Conservation (phyloP, 2,888 invertebrate species). For the Amphipyra tragopoginis region DNA sequence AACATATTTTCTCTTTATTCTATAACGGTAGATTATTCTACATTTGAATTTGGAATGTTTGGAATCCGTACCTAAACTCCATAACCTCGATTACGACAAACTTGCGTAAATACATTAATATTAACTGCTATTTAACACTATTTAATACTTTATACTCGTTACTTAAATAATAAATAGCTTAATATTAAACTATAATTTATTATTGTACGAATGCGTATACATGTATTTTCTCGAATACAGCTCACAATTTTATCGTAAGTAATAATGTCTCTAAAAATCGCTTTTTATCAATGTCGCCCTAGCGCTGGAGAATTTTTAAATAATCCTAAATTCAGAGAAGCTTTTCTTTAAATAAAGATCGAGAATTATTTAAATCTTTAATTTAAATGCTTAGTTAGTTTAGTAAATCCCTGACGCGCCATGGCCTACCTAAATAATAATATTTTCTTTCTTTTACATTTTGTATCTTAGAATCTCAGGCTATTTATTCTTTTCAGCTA, state of each 20-base stretch:
- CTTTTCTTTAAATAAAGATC: background rate
- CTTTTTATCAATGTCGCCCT: constrained; percentile 13
- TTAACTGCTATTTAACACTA: constrained; percentile 62
- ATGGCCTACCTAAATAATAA: constrained; percentile 4
- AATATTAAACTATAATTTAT: constrained; percentile 80
- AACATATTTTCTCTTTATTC: constrained; percentile 21
- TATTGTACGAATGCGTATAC: constrained; percentile 90
- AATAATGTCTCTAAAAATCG: constrained; percentile 40
- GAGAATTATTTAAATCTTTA: background rate
- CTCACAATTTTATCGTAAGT: constrained; percentile 73
- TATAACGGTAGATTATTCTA: constrained; percentile 53
- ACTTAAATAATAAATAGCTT: constrained; percentile 86
- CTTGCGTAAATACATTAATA: constrained; percentile 72
- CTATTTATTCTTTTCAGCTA: no score
- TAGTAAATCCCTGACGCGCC: constrained; percentile 28
- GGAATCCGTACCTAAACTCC: constrained; percentile 52
- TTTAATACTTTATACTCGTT: constrained; percentile 75
- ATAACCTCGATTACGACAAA: constrained; percentile 54
- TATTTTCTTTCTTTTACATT: background rate
- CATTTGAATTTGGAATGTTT: constrained; percentile 67
- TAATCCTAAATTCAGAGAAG: background rate
- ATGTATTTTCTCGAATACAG: constrained; percentile 85
- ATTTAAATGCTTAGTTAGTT: background rate
- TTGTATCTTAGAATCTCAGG: no score
- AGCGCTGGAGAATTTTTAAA: constrained; percentile 8